phyloP scores from a whole-genome alignment of 2,888 invertebrate species.

The Aspidiotus destructor region DNA sequence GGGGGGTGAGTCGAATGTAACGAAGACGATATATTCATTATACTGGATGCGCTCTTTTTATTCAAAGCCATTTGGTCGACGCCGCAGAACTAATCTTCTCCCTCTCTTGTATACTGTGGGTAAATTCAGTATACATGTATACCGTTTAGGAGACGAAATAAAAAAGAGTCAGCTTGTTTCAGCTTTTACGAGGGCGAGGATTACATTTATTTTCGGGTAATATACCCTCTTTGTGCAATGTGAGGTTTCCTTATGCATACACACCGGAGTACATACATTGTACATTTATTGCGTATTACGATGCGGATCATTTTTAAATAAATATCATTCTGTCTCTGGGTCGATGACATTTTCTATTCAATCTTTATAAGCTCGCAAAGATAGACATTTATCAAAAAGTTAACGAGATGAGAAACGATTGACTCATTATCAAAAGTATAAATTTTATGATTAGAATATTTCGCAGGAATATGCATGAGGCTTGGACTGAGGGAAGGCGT shows the following conservation, averaged over 20 bases:
- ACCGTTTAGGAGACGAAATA: neutral
- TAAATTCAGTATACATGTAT: too few relatives aligned
- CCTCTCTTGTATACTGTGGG: neutral
- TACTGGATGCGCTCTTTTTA: conserved; percentile 18
- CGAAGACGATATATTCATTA: conserved; percentile 26
- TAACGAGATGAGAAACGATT: too few relatives aligned
- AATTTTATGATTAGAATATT: too few relatives aligned
- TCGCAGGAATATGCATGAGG: too few relatives aligned
- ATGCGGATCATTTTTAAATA: neutral
- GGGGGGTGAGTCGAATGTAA: conserved; percentile 12
- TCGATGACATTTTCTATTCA: neutral
- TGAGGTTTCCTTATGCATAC: neutral
- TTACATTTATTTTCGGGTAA: conserved; percentile 20
- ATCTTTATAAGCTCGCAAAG: too few relatives aligned
- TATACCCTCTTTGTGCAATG: neutral
- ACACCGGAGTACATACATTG: too few relatives aligned
- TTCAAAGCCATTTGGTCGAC: conserved; percentile 21
- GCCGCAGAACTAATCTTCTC: conserved; percentile 18
- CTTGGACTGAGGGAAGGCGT: too few relatives aligned
- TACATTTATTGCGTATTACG: too few relatives aligned
- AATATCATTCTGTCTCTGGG: neutral
- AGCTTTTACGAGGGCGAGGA: conserved; percentile 10
- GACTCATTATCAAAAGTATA: too few relatives aligned
- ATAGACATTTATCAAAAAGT: too few relatives aligned
- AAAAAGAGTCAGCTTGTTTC: conserved; percentile 16